phyloP scores from a whole-genome alignment of 2,888 invertebrate genomes.

The Tetanocera ferruginea region DNA sequence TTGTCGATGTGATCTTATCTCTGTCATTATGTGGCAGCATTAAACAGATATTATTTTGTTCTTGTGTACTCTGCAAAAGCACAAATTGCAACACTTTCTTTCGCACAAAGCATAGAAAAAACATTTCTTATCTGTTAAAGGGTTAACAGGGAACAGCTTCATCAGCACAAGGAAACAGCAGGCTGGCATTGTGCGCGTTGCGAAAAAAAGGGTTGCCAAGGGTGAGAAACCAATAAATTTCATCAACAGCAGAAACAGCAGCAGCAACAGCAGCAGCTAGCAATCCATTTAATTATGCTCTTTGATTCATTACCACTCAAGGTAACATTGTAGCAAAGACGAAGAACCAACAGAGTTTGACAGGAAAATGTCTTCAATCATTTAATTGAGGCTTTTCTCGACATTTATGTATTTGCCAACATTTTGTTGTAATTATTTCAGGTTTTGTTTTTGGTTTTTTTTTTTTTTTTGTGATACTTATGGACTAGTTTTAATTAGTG shows the following conservation, averaged over 20 bases:
- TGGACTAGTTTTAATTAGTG: slow-evolving; percentile 62
- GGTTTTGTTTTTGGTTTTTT: slow-evolving; percentile 37
- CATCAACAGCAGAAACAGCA: slow-evolving; percentile 1
- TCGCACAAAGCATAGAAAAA: neutral
- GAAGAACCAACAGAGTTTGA: neutral
- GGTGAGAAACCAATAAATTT: slow-evolving; percentile 35
- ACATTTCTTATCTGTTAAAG: neutral
- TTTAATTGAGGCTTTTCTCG: slow-evolving; percentile 46
- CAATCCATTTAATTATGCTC: slow-evolving; percentile 36
- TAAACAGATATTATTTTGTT: slow-evolving; percentile 11
- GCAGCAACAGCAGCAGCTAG: neutral
- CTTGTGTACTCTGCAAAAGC: neutral
- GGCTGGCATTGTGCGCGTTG: neutral
- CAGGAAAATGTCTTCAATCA: slow-evolving; percentile 43
- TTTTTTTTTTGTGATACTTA: neutral
- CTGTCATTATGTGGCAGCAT: slow-evolving; percentile 19
- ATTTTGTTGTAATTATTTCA: slow-evolving; percentile 43
- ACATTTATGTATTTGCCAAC: slow-evolving; percentile 41
- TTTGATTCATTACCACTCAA: slow-evolving; percentile 34
- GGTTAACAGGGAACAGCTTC: slow-evolving; percentile 2
- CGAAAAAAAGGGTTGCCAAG: slow-evolving; percentile 27
- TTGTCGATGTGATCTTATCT: neutral
- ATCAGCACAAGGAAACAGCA: slow-evolving; percentile 22
- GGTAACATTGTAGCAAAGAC: neutral
- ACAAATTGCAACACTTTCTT: slow-evolving; percentile 9